phyloP scores from a whole-genome alignment of 2,797 vertebrate genomes.

The Hoplostethus mediterraneus region DNA sequence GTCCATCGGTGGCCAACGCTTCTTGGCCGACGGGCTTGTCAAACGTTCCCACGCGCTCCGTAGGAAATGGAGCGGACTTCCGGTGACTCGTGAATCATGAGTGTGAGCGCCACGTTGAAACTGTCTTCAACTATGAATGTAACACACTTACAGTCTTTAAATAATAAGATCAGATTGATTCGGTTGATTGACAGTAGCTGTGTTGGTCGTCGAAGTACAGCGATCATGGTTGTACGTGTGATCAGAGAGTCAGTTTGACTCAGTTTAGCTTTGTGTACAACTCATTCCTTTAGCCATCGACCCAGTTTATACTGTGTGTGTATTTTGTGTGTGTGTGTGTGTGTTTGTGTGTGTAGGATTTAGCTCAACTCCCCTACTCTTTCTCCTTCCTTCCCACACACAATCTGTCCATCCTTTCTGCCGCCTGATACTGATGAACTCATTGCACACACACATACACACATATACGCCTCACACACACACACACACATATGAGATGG shows the following conservation, averaged over 20 bases:
- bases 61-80: too few relatives aligned
- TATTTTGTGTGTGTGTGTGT: constrained; percentile 24
- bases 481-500: constrained; percentile 47
- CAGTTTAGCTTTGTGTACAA: background rate
- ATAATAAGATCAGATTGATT: too few relatives aligned
- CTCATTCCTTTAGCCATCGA: constrained; percentile 59
- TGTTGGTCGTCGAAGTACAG: too few relatives aligned
- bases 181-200: too few relatives aligned
- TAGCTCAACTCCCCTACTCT: constrained; percentile 65
- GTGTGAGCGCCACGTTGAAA: constrained; percentile 29
- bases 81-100: background rate
- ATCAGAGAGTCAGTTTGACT: background rate
- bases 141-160: too few relatives aligned
- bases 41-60: background rate
- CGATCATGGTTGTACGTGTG: too few relatives aligned
- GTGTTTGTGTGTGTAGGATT: constrained; percentile 34
- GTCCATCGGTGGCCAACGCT: constrained; percentile 13
- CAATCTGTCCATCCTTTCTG: constrained; percentile 72
- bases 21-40: constrained; percentile 20
- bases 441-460: constrained; percentile 5
- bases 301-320: constrained; percentile 37
- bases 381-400: constrained; percentile 68
- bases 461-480: constrained; percentile 32
- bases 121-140: background rate
- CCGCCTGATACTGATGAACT: constrained; percentile 41